Percentiles rank a stretch among this genome's conserved stretches.
Conservation (phyloP, 2,113 vertebrate genomes). For the Circaetus gallicus region DNA sequence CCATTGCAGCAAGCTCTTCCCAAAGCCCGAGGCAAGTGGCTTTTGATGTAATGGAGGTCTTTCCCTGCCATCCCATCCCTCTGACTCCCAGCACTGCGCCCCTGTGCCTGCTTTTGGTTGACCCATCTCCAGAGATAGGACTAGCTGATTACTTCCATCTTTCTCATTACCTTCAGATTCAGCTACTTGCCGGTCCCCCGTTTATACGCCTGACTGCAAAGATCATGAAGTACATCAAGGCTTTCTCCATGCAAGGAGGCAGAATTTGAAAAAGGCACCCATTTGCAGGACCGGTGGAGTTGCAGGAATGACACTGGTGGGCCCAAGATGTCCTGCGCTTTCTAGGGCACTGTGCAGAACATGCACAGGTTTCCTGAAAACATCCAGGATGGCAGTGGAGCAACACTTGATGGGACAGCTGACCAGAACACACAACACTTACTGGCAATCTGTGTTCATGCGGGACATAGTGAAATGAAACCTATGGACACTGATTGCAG, state of each 20-base stretch:
- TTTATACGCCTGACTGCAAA: not conserved
- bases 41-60: not conserved
- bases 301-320: not conserved
- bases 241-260: not conserved
- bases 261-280: not conserved
- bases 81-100: not conserved
- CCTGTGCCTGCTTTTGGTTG: not conserved
- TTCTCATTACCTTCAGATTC: not conserved
- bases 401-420: not conserved
- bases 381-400: rapidly evolving
- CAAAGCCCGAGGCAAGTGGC: not conserved
- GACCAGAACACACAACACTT: not conserved
- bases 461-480: not conserved
- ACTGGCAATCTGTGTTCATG: not conserved
- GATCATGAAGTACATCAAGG: not conserved
- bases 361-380: not conserved
- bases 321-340: not conserved
- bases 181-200: not conserved
- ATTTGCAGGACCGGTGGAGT: not conserved
- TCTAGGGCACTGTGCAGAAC: not conserved
- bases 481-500: not conserved
- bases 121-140: not conserved
- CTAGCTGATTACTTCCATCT: not conserved
- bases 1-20: not conserved
- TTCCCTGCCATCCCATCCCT: not conserved